A percentile compares a stretch with the other conserved stretches of the same genome.
Evolutionary conservation across 2,797 vertebrate genomes (phyloP).

Genomic region (Menidia menidia): DNA sequence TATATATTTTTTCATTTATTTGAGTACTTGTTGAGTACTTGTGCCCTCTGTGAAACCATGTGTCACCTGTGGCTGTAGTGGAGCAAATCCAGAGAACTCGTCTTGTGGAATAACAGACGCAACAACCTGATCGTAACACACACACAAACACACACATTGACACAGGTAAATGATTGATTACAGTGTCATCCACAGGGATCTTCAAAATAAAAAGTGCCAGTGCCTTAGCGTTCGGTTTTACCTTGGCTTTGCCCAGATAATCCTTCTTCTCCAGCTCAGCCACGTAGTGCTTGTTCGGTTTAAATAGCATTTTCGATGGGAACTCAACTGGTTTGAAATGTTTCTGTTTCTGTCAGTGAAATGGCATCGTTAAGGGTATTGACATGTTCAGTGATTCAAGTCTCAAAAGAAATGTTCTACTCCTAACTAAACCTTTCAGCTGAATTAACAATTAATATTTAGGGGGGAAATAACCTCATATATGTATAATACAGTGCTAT

Average conservation of each 20-base stretch:
- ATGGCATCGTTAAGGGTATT: conserved; percentile 9
- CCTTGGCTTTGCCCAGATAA: conserved; percentile 95
- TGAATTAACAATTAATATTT: too few species aligned
- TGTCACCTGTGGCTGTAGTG: conserved; percentile 94
- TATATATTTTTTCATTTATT: too few species aligned
- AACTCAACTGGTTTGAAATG: conserved; percentile 85
- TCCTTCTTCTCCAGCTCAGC: conserved; percentile 97
- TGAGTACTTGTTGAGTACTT: too few species aligned
- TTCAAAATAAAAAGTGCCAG: background rate
- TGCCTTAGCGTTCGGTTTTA: conserved; percentile 54
- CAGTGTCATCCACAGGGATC: background rate
- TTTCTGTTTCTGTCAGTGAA: conserved; percentile 88
- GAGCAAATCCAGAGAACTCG: conserved; percentile 93
- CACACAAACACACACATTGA: background rate
- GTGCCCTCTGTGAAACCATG: background rate
- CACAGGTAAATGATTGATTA: background rate
- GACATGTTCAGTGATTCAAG: background rate
- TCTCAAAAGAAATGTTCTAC: background rate
- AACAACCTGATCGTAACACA: conserved; percentile 85
- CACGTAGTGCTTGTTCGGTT: conserved; percentile 93
- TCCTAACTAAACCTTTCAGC: background rate
- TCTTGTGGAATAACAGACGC: conserved; percentile 93
- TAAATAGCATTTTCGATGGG: conserved; percentile 86
- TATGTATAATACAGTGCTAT: too few species aligned
- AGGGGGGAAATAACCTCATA: too few species aligned